Percentiles rank a stretch among this genome's conserved stretches.
phyloP scores from a whole-genome alignment of 2,888 invertebrate species.

The Drepana falcataria region DNA sequence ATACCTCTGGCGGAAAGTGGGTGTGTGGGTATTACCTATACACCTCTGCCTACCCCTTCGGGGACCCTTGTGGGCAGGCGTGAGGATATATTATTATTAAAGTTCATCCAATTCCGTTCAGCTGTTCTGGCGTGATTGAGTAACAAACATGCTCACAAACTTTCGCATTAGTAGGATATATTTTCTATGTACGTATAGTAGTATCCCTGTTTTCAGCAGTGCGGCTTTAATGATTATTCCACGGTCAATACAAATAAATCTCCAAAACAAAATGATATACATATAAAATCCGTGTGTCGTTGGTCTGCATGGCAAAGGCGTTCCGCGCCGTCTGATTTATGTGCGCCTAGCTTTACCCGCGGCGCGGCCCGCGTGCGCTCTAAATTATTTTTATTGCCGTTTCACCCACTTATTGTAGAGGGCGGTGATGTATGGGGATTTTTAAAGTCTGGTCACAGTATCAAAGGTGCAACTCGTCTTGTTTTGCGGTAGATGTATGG shows the following conservation, averaged over 20 bases:
- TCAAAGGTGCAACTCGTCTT: background rate
- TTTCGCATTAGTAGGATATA: too few relatives aligned
- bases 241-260: slow-evolving; percentile 19
- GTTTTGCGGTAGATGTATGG: background rate
- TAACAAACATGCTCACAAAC: too few relatives aligned
- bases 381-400: slow-evolving; percentile 4
- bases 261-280: slow-evolving; percentile 10
- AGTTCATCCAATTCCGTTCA: too few relatives aligned
- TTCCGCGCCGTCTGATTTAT: slow-evolving; percentile 22
- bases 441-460: slow-evolving; percentile 1
- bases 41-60: too few relatives aligned
- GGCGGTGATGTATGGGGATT: background rate
- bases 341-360: slow-evolving; percentile 16
- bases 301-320: slow-evolving; percentile 30
- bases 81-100: too few relatives aligned
- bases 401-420: slow-evolving; percentile 2
- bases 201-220: too few relatives aligned
- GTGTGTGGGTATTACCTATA: too few relatives aligned
- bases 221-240: slow-evolving; percentile 15
- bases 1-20: too few relatives aligned
- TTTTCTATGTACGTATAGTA: too few relatives aligned
- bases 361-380: slow-evolving; percentile 11
- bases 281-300: slow-evolving; percentile 21
- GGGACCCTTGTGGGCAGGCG: too few relatives aligned
- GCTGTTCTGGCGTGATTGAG: too few relatives aligned